Evolutionary conservation across 2,797 vertebrate species (phyloP), one percentile per base, ranked within the genome.

Genomic region (Hemibagrus guttatus): DNA sequence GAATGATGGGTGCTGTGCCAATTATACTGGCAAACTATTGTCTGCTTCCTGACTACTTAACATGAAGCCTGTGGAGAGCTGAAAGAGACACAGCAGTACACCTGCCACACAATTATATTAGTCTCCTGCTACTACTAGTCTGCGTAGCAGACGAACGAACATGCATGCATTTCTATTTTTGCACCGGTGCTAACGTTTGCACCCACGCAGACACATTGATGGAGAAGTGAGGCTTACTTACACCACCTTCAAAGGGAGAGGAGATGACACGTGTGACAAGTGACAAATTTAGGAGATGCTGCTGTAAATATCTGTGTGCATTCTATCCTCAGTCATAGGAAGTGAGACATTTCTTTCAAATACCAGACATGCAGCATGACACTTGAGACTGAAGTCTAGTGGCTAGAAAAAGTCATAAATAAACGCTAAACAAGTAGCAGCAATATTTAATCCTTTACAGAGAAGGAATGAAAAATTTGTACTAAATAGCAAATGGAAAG

Each of bases 11-110:
- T 66, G 78, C 68, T 54, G 21, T 76, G 78, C 81, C 84, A 86
- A 81, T 86, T 86, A 84, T 54, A 42, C 54, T 16, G 39, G 31
- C 59, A 52, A 84, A 88, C 66, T 81, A 81, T 84, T 84, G 76
- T 59, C 83, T 69, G 56, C 54, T 63, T 59, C 83, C 42, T 69
- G 85, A 39, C 59, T 74, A 42, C 42, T 80, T 84, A 31, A 31
- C 46, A 49, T 35, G 39, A 87, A 52, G 42, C 64, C 78, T 87
- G 85, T 63, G 58, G 58, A 81, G 58, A 81, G 58, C 58, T 3
- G 42, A 63, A 35, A 42, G 23, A 17, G 79, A 31, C 46, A 21
- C 63, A 35, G 2, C 46, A 16, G 63, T 8, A 35, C 42, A 66
- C 80, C 80, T 17, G 13, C 61, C 69, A 87, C 49, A 46, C 69